Conservation (phyloP, 2,888 invertebrate genomes). For the Diplolepis rosae region DNA sequence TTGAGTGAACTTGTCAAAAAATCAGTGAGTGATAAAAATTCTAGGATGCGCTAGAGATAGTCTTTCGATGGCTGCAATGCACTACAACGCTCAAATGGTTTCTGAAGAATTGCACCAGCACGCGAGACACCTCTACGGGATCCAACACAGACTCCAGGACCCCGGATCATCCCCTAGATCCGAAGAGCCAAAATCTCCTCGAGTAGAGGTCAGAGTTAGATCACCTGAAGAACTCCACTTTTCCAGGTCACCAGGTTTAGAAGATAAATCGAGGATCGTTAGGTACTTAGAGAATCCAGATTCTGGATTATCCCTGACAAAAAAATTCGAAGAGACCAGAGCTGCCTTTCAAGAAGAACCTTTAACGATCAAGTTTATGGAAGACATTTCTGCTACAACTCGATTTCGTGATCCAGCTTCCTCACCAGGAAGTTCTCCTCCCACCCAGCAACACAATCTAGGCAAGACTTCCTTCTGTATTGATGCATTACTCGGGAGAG, state of each 20-base stretch:
- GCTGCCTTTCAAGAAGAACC: constrained; percentile 19
- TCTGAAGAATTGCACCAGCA: constrained; percentile 63
- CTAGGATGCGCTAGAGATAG: neutral
- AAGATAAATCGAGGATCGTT: constrained; percentile 33
- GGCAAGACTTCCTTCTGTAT: constrained; percentile 90
- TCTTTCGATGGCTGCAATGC: constrained; percentile 62
- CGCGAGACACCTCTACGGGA: constrained; percentile 54
- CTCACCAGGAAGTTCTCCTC: constrained; percentile 48
- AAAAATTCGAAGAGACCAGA: constrained; percentile 31
- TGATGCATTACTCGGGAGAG: constrained; percentile 87
- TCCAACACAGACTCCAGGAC: constrained; percentile 57
- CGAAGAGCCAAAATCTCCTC: constrained; percentile 39
- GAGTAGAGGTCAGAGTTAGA: constrained; percentile 39
- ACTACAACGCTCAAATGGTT: constrained; percentile 65
- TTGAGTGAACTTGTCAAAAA: neutral
- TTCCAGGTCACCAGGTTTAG: constrained; percentile 43
- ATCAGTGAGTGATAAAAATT: neutral
- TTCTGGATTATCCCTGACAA: constrained; percentile 2
- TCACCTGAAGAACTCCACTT: constrained; percentile 50
- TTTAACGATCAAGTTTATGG: constrained; percentile 31
- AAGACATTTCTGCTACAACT: constrained; percentile 24
- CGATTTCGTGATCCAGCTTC: constrained; percentile 45
- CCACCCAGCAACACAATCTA: constrained; percentile 38
- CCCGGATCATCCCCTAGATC: constrained; percentile 56
- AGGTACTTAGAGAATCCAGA: constrained; percentile 40